Conservation (phyloP, 2,797 vertebrate species). For the Urophycis tenuis region DNA sequence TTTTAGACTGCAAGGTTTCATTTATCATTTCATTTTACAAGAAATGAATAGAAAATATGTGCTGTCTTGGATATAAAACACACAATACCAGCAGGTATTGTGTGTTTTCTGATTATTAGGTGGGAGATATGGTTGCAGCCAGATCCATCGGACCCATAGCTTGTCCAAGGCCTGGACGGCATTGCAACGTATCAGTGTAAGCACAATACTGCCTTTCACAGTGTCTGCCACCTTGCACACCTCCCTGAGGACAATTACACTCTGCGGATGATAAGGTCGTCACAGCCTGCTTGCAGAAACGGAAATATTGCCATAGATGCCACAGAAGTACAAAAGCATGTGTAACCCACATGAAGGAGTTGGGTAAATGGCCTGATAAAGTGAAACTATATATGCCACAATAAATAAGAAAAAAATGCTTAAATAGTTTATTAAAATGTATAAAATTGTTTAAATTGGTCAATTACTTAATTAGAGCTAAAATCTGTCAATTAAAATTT, state of each 20-base stretch:
- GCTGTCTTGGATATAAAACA: conserved; percentile 4
- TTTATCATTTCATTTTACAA: conserved; percentile 3
- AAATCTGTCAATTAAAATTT: no score
- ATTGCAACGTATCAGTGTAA: conserved; percentile 63
- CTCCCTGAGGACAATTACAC: conserved; percentile 65
- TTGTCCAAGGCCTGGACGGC: conserved; percentile 27
- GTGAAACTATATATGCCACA: no score
- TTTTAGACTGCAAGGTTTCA: conserved; percentile 28
- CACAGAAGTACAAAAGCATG: conserved; percentile 71
- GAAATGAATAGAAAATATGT: conserved; percentile 7
- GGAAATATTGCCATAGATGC: conserved; percentile 75
- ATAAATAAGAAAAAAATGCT: no score
- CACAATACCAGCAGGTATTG: conserved; percentile 25
- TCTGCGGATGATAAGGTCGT: conserved; percentile 70
- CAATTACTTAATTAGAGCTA: no score
- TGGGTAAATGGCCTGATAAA: no score
- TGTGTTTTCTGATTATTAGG: conserved; percentile 44
- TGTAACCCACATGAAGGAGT: no score
- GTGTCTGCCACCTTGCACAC: conserved; percentile 61
- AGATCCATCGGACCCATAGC: conserved; percentile 44
- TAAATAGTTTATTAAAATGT: no score
- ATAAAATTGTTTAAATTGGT: no score
- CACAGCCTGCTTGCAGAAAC: conserved; percentile 70
- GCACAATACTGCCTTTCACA: conserved; percentile 74
- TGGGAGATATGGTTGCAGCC: conserved; percentile 29